Conservation (phyloP, 2,888 invertebrate genomes). For the Meiosimyza decipiens region DNA sequence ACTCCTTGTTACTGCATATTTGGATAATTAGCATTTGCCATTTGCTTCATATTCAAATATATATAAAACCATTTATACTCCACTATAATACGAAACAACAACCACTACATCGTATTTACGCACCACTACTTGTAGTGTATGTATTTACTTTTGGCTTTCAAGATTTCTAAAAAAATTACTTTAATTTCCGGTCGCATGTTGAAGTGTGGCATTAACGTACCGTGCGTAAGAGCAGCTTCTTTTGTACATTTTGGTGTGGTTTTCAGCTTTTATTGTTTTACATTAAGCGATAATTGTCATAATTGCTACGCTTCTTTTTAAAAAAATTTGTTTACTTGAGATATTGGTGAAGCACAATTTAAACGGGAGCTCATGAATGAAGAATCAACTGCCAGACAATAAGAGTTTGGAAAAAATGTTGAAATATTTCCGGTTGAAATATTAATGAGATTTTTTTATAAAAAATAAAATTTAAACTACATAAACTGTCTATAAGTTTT, state of each 20-base stretch:
- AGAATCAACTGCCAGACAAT: constrained; percentile 13
- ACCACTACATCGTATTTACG: too few relatives aligned
- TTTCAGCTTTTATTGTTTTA: constrained; percentile 31
- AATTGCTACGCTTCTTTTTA: constrained; percentile 10
- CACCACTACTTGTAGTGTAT: too few relatives aligned
- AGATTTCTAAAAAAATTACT: constrained; percentile 51
- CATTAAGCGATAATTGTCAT: constrained; percentile 27
- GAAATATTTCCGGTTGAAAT: constrained; percentile 1
- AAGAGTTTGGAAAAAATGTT: not conserved
- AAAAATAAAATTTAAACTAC: too few relatives aligned
- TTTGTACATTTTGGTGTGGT: not conserved
- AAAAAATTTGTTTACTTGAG: constrained; percentile 19
- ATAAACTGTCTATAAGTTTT: not conserved
- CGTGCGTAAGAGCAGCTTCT: not conserved
- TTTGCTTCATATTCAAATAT: too few relatives aligned
- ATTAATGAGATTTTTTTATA: not conserved
- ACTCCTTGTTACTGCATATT: too few relatives aligned
- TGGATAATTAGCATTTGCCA: too few relatives aligned
- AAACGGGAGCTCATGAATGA: not conserved
- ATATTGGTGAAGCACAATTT: not conserved
- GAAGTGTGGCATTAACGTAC: not conserved
- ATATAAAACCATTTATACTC: too few relatives aligned
- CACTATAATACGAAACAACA: too few relatives aligned
- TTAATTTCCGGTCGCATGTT: constrained; percentile 64
- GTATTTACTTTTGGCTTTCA: not conserved